Conservation (phyloP, 2,113 vertebrate genomes). For the Rhynchomys soricoides region DNA sequence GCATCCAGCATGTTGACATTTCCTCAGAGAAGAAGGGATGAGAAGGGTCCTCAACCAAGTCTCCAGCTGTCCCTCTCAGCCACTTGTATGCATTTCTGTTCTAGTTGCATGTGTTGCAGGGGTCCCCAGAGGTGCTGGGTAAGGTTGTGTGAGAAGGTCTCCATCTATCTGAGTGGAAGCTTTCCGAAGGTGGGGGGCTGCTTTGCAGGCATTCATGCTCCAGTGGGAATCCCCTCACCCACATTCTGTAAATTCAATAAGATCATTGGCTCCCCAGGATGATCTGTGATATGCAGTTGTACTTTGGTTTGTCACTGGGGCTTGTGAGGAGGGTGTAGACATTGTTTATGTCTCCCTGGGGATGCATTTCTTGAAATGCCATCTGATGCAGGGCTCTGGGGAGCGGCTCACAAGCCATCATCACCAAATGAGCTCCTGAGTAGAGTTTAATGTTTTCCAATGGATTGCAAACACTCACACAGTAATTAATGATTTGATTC, state of each 20-base stretch:
- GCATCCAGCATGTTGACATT: not conserved
- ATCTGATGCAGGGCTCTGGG: slow-evolving; percentile 70
- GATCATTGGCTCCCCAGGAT: not conserved
- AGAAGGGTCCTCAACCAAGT: not conserved
- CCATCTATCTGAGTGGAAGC: not conserved
- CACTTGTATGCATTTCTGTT: not conserved
- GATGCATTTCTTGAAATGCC: not conserved
- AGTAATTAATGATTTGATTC: slow-evolving; percentile 87
- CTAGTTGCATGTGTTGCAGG: not conserved
- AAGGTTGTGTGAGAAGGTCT: not conserved
- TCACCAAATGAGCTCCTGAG: slow-evolving; percentile 67
- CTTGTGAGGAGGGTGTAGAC: not conserved
- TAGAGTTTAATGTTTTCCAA: slow-evolving; percentile 82
- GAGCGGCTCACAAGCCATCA: slow-evolving; percentile 74
- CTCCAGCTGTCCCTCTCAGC: not conserved
- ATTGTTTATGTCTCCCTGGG: not conserved
- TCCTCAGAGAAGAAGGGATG: not conserved
- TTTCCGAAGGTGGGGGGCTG: not conserved
- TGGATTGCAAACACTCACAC: slow-evolving; percentile 73
- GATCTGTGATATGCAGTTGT: too few species aligned
- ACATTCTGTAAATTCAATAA: not conserved
- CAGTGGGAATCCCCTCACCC: not conserved
- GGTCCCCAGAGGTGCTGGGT: not conserved
- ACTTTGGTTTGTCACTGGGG: not conserved
- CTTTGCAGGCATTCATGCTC: too few species aligned